Conservation (phyloP, 2,888 invertebrate species). For the Anoplius nigerrimus region DNA sequence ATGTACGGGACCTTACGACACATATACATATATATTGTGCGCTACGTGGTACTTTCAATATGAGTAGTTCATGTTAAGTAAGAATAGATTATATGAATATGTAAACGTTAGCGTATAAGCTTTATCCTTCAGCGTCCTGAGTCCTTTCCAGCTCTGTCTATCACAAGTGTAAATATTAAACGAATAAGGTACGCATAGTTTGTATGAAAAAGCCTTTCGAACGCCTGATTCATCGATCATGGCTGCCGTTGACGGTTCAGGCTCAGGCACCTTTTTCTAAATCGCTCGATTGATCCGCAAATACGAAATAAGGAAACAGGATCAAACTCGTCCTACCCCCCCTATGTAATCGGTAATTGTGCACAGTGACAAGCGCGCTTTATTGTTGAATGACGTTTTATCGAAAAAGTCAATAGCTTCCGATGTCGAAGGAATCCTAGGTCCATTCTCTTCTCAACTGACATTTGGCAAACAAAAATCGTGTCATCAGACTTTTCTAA, state of each 20-base stretch:
- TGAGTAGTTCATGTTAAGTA: constrained; percentile 36
- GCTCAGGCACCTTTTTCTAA: no score
- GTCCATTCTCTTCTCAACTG: no score
- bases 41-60: constrained; percentile 24
- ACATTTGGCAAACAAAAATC: no score
- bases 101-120: constrained; percentile 48
- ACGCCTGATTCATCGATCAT: no score
- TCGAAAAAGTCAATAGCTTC: no score
- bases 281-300: no score
- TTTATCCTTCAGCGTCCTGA: background rate
- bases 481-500: no score
- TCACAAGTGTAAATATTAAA: constrained; percentile 49
- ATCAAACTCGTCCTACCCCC: no score
- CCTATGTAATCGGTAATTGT: no score
- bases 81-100: constrained; percentile 44
- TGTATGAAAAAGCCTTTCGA: constrained; percentile 29
- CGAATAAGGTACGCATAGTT: constrained; percentile 36
- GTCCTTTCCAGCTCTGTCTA: background rate
- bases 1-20: background rate
- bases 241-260: no score
- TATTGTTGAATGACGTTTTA: constrained; percentile 1
- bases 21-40: background rate
- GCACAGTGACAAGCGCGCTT: constrained; percentile 5
- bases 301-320: no score
- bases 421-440: no score